Evolutionary conservation across 2,113 vertebrate genomes (phyloP).

Genomic region (Sisor rabdophorus): DNA sequence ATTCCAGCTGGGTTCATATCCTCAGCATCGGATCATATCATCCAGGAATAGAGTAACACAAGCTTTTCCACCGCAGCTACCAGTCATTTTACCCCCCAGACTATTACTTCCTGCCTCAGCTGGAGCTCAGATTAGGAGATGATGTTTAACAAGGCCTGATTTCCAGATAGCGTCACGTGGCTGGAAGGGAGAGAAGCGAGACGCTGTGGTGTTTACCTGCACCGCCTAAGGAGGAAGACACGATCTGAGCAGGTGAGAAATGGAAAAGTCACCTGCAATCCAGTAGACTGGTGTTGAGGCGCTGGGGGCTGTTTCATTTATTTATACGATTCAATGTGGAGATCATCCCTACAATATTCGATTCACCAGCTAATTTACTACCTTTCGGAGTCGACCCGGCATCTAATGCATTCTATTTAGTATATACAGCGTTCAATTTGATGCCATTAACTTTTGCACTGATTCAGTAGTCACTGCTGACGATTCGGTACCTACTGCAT

Average conservation of each 20-base stretch:
- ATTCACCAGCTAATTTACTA: too few relatives aligned
- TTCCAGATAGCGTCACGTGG: not conserved
- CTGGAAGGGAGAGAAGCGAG: not conserved
- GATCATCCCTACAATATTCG: too few relatives aligned
- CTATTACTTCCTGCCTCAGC: constrained; percentile 14
- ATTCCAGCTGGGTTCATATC: constrained; percentile 11
- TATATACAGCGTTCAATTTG: too few relatives aligned
- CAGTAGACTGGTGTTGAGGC: not conserved
- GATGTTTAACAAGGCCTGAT: constrained; percentile 20
- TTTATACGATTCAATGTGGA: not conserved
- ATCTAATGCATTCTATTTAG: too few relatives aligned
- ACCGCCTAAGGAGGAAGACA: constrained; percentile 10
- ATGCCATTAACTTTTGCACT: too few relatives aligned
- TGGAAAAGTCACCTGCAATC: not conserved
- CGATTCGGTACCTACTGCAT: too few relatives aligned
- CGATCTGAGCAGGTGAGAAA: not conserved
- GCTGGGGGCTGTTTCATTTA: not conserved
- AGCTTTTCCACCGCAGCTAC: not conserved
- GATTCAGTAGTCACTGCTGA: too few relatives aligned
- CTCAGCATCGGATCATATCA: constrained; percentile 3
- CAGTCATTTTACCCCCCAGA: constrained; percentile 13
- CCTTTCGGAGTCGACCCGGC: too few relatives aligned
- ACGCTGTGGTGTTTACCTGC: constrained; percentile 1
- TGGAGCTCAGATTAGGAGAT: constrained; percentile 15
- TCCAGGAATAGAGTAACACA: not conserved